Evolutionary conservation across 1,140 invertebrate genomes (phyloP), one percentile per base, ranked within the genome.

Genomic region (Eriocheir sinensis): DNA sequence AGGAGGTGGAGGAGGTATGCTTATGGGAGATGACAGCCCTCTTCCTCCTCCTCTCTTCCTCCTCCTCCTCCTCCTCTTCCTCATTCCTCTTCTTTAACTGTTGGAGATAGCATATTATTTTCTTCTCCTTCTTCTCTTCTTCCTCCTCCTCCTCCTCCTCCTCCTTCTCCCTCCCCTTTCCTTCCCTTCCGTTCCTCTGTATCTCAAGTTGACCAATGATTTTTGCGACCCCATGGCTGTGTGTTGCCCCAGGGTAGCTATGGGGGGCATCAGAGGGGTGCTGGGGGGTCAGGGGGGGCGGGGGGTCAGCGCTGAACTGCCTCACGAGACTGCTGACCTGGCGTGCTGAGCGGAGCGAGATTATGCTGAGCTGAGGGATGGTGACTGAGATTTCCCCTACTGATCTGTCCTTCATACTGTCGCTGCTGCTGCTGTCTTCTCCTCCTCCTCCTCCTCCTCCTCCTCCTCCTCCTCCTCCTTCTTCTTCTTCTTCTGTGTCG

Each of bases 121-220:
- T 17, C 36, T 32, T 30, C 60, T 41, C 34, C 34, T 53, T 48
- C 36, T 36, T 53, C 9, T 91, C 89, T 72, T 60, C 30, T 38
- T 48, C 48, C 89, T 72, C 79, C n/a, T 91, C 53, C n/a, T 91
- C 89, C 79, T 72, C 89, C 40, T 91, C 89, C 40, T 72, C 89
- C 3, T 91, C 89, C 21, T 48, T 91, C 9, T 91, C 48, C 34
- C 53, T 72, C n/a, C 15, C 27, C 6, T 38, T 40, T 86, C 44
- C 83, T 30, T 34, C 48, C n/a, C 9, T 9, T 72, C 34, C 15
- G 9, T 90, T 90, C 21, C 3, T 90, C 9, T 36, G 27, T 72
- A 86, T n/a, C n/a, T n/a, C n/a, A n/a, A n/a, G n/a, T n/a, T n/a
- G n/a, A n/a, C n/a, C n/a, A n/a, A n/a, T n/a, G n/a, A n/a, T n/a